These are phyloP conservation scores for Drosophila truncata DNA, from an alignment of 1,140 invertebrate genomes.

Conservation along the genomic window DNA sequence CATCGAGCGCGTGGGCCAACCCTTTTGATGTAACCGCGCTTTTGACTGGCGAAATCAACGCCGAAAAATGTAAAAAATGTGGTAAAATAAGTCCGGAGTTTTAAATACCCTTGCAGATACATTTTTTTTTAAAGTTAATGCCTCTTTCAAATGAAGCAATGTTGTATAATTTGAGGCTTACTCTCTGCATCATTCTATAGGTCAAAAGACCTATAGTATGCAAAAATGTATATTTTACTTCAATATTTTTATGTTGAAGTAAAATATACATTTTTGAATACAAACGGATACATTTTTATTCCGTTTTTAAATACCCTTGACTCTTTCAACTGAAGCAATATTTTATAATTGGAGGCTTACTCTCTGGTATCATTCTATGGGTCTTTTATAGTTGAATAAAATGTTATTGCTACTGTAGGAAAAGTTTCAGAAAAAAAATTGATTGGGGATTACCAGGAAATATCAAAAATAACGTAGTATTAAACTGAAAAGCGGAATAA, in stretches of 20 bases:
- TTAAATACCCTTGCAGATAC: constrained; percentile 20
- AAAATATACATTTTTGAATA: too few species aligned
- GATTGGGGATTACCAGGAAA: too few species aligned
- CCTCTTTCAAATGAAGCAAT: not conserved
- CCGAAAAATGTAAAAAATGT: constrained; percentile 57
- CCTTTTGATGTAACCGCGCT: constrained; percentile 79
- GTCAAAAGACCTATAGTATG: too few species aligned
- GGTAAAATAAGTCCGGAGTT: not conserved
- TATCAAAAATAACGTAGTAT: too few species aligned
- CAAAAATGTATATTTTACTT: too few species aligned
- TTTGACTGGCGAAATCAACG: constrained; percentile 77
- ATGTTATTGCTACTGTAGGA: too few species aligned
- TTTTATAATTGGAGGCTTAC: not conserved
- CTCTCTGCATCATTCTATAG: not conserved
- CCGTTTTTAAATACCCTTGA: constrained; percentile 26
- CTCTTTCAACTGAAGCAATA: not conserved
- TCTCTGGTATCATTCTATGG: not conserved
- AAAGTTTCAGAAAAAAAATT: too few species aligned
- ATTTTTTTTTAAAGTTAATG: not conserved
- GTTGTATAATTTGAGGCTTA: not conserved
- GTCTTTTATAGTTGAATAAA: not conserved
- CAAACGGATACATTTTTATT: too few species aligned
- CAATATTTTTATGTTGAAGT: too few species aligned
- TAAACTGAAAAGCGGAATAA: too few species aligned
- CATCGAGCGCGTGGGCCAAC: constrained; percentile 59